Evolutionary conservation across 2,888 invertebrate genomes (phyloP), one percentile per base, ranked within the genome.

Genomic region (Caenorhabditis parvicauda): DNA sequence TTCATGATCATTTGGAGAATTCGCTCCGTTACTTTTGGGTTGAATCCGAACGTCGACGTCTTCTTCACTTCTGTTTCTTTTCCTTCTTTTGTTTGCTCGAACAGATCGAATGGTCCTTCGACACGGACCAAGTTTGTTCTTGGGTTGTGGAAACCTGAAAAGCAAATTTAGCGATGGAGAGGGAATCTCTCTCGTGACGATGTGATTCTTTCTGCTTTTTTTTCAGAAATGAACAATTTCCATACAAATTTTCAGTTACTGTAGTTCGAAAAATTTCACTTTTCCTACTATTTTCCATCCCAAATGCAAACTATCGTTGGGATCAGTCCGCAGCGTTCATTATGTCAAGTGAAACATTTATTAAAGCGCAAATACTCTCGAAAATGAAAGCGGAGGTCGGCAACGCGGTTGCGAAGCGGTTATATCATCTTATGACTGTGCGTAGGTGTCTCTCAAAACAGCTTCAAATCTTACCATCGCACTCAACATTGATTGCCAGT

Each of bases 401-500:
- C n/a, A n/a, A n/a, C n/a, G n/a, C n/a, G n/a, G n/a, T n/a, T n/a
- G n/a, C n/a, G n/a, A n/a, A n/a, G n/a, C n/a, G n/a, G n/a, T n/a
- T 12, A 32, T 32, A 32, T 14, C 35, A 12, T 12, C 35, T 32
- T 14, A 14, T 32, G 14, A 9, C n/a, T n/a, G n/a, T 14, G 7
- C 12, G 7, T 19, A 17, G 7, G 19, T 41, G 12, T 44, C 24
- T 7, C 1, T 12, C 6, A 27, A 24, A 22, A 44, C 12, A 17
- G 12, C 22, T 14, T 14, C 47, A 46, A 24, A 14, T 24, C 24
- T 24, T 19, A 67, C 72, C 75, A 24, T 67, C 65, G 43, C 70
- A 64, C 22, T 78, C 72, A 19, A 79, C 68, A 50, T 79, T 79
- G 47, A 77, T 74, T 19, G 79, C 79, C 37, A 81, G 47, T 2